phyloP scores from a whole-genome alignment of 2,797 vertebrate genomes.

The Ctenochaetus hawaiiensis region DNA sequence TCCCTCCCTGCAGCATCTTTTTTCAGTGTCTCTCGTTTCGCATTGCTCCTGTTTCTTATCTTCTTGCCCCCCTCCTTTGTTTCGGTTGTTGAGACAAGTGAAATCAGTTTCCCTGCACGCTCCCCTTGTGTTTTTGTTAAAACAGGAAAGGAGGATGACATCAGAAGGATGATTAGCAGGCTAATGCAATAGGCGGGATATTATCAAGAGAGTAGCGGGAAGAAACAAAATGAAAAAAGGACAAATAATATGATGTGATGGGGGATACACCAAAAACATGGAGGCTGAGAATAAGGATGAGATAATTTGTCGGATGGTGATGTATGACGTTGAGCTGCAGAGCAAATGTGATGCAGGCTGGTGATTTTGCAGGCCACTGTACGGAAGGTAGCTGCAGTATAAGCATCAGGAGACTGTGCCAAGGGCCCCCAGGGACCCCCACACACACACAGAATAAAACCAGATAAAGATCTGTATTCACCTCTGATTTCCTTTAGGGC shows the following conservation, averaged over 20 bases:
- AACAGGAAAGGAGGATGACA: constrained; percentile 33
- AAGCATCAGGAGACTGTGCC: constrained; percentile 68
- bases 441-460: constrained; percentile 47
- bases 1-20: constrained; percentile 38
- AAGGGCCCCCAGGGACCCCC: constrained; percentile 77
- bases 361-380: constrained; percentile 35
- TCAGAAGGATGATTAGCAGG: constrained; percentile 8
- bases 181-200: constrained; percentile 20
- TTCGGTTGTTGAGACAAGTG: constrained; percentile 18
- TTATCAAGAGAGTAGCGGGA: constrained; percentile 30
- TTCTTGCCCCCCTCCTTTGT: constrained; percentile 30
- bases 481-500: constrained; percentile 51
- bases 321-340: constrained; percentile 76
- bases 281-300: constrained; percentile 20
- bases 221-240: constrained; percentile 25
- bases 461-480: constrained; percentile 56
- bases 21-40: constrained; percentile 40
- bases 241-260: constrained; percentile 14
- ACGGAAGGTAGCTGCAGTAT: constrained; percentile 70
- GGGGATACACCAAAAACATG: not conserved
- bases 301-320: constrained; percentile 18
- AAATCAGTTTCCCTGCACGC: constrained; percentile 21
- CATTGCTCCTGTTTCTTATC: constrained; percentile 42
- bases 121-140: constrained; percentile 26
- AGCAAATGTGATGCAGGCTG: constrained; percentile 56